Base-by-base conservation (phyloP, 2,113 vertebrate species). In the Poeciliopsis retropinna region DNA sequence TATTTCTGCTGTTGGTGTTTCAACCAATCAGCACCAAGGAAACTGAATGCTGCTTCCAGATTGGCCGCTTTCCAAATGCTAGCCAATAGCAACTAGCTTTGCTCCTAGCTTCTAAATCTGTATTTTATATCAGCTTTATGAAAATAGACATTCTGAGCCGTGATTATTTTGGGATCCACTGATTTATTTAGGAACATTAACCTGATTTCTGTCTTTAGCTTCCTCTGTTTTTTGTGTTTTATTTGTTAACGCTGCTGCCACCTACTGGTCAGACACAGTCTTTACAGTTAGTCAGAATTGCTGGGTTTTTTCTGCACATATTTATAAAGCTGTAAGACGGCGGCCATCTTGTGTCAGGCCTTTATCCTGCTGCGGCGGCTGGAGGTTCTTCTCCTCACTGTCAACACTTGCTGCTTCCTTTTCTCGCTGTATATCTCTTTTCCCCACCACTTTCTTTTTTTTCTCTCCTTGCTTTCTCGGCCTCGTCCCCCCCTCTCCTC, bases 391-490 rank as follows among this genome's bases (percentile, higher is more conserved):
- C 66, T 69, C 72, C 73, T 54, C 47, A 41, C 64, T 83, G 77
- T 82, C 67, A 86, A 87, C 51, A 72, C 80, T 73, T 61, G 74
- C 73, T 76, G 84, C 81, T 81, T 64, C 75, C 72, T 82, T 85
- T 73, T 85, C 11, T 73, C 85, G 70, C 86, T 90, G 75, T 86
- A 89, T 86, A 84, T 84, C 75, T 77, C 73, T 75, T 69, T 47
- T 75, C 68, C 76, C 31, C 51, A 65, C 44, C 34, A 64, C 67
- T 70, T 73, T 67, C 69, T 81, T 63, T 72, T 72, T 19, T 65
- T 68, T 25, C 66, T 71, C 76, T 41, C 31, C 75, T 67, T 31
- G n/a, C 75, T 79, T 80, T 81, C 75, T 86, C 81, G 70, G 71
- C 79, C 68, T 78, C 63, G 61, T 32, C 61, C 54, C 67, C 41